These are phyloP conservation scores for Chelmon rostratus DNA, from an alignment of 2,797 vertebrate species.

Conservation along the genomic window DNA sequence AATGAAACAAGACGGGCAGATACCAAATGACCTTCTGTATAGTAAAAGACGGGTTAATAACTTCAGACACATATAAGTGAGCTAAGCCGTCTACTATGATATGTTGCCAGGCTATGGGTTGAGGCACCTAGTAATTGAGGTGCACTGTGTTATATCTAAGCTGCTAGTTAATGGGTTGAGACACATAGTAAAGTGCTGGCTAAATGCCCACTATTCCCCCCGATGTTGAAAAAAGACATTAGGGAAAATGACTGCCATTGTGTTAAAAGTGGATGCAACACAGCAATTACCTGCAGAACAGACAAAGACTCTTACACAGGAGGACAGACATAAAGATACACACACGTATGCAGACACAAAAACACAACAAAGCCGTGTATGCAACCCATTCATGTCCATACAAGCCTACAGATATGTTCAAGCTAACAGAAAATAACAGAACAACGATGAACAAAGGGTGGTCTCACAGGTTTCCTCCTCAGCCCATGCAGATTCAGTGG, in stretches of 20 bases:
- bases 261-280: slow-evolving; percentile 43
- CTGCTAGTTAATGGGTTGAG: slow-evolving; percentile 70
- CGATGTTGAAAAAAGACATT: slow-evolving; percentile 56
- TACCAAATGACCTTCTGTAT: slow-evolving; percentile 44
- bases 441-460: not conserved
- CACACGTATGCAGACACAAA: not conserved
- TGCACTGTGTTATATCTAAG: slow-evolving; percentile 52
- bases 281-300: slow-evolving; percentile 17
- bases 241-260: slow-evolving; percentile 56
- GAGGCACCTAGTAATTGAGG: slow-evolving; percentile 55
- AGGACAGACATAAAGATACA: not conserved
- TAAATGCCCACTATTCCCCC: slow-evolving; percentile 54
- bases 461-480: slow-evolving; percentile 3
- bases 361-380: slow-evolving; percentile 5
- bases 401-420: slow-evolving; percentile 6
- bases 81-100: slow-evolving; percentile 50
- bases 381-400: slow-evolving; percentile 1
- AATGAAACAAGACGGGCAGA: slow-evolving; percentile 24
- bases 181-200: slow-evolving; percentile 59
- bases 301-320: not conserved
- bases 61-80: slow-evolving; percentile 56
- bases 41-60: slow-evolving; percentile 47
- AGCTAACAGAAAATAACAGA: not conserved
- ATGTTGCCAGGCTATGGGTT: slow-evolving; percentile 55
- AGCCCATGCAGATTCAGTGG: not conserved